A percentile compares a stretch with the other conserved stretches of the same genome.
Conservation (phyloP, 2,113 vertebrate genomes). For the Camelus bactrianus region DNA sequence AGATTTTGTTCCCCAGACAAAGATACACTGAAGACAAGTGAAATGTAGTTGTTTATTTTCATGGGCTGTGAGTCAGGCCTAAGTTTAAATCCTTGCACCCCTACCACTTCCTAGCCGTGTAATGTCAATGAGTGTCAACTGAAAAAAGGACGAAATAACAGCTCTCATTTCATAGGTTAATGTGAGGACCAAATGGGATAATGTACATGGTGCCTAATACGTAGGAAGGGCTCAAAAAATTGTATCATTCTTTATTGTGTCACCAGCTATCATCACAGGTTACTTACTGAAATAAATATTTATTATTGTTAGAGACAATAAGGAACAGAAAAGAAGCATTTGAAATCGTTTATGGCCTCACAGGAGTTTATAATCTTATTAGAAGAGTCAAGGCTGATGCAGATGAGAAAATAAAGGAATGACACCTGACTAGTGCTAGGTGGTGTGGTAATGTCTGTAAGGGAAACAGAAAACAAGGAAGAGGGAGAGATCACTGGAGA, state of each 20-base stretch:
- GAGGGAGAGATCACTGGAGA: neutral
- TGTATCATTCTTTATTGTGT: neutral
- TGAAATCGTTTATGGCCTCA: constrained; percentile 31
- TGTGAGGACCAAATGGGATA: neutral
- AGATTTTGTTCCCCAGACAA: constrained; percentile 41
- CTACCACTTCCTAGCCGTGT: neutral
- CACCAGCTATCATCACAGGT: neutral
- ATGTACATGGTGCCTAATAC: neutral
- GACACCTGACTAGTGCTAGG: neutral
- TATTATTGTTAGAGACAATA: constrained; percentile 6
- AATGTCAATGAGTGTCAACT: neutral
- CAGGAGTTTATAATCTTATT: neutral
- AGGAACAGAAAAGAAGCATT: constrained; percentile 10
- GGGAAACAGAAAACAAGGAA: neutral
- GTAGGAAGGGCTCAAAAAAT: neutral
- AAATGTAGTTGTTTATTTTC: constrained; percentile 1
- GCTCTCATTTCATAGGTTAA: neutral
- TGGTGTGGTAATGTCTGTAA: neutral
- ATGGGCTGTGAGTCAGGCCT: neutral
- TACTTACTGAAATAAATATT: constrained; percentile 12
- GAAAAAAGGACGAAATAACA: neutral
- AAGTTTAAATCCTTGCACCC: neutral
- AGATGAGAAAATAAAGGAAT: neutral
- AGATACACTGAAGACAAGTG: neutral
- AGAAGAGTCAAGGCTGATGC: neutral